phyloP scores from a whole-genome alignment of 2,113 vertebrate species.

The Gallinago jamesoni region DNA sequence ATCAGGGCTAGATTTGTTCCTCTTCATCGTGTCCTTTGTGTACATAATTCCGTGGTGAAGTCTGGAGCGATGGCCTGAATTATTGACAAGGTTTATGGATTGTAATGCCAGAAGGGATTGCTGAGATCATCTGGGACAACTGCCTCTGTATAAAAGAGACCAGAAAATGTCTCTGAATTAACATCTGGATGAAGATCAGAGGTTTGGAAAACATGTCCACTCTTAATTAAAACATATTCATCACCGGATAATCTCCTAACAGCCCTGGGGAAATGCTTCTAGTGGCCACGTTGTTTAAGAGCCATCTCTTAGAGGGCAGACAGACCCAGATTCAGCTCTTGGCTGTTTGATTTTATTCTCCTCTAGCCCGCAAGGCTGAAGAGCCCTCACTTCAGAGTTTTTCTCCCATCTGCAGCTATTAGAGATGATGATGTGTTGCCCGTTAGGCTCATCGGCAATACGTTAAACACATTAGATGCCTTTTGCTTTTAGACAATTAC shows the following conservation, averaged over 20 bases:
- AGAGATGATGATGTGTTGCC: background rate
- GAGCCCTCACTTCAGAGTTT: background rate
- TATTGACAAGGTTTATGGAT: background rate
- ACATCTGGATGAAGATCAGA: conserved; percentile 14
- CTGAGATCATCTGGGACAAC: background rate
- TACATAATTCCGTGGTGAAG: background rate
- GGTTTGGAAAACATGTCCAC: background rate
- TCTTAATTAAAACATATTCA: background rate
- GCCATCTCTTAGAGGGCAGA: background rate
- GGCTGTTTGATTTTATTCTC: background rate
- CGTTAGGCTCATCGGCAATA: background rate
- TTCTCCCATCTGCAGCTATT: background rate
- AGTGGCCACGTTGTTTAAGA: background rate
- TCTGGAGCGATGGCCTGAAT: background rate
- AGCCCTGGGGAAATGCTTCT: background rate
- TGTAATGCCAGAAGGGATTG: background rate
- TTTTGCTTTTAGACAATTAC: background rate
- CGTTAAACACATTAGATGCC: background rate
- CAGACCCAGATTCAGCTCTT: background rate
- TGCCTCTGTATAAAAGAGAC: background rate
- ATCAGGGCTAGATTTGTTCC: background rate
- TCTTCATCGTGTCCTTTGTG: background rate
- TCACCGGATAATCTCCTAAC: background rate
- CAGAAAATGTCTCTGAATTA: background rate
- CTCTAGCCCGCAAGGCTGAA: background rate